A percentile compares a stretch with the other conserved stretches of the same genome.
Evolutionary conservation across 2,113 vertebrate species (phyloP).

Genomic region (Cacatua alba): DNA sequence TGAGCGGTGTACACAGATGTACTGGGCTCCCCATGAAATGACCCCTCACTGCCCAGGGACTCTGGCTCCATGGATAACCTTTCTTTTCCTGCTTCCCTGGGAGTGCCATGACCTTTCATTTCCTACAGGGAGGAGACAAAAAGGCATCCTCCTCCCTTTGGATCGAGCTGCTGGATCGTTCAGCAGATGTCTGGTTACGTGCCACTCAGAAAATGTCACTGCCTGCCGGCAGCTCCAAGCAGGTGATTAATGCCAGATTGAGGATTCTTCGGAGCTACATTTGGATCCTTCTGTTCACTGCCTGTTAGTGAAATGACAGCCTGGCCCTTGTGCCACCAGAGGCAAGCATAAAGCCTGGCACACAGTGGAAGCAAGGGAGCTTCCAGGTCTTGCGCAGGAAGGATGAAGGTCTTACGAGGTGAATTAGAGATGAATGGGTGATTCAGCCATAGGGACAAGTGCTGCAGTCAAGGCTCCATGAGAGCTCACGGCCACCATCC

Average conservation of each 20-base stretch:
- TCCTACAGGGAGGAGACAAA: constrained; percentile 37
- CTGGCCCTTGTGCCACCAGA: background rate
- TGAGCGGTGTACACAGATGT: rapidly evolving
- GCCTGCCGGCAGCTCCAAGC: constrained; percentile 55
- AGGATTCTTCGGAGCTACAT: constrained; percentile 23
- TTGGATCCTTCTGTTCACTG: constrained; percentile 3
- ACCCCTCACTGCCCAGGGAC: background rate
- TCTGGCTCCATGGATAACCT: background rate
- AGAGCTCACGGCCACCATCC: background rate
- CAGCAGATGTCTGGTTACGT: constrained; percentile 65
- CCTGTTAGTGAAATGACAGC: background rate
- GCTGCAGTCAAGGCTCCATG: background rate
- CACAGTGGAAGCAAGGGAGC: background rate
- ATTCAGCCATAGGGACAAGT: background rate
- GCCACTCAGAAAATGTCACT: constrained; percentile 68
- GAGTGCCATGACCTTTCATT: constrained; percentile 56
- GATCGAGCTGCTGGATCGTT: background rate
- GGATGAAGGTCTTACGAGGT: background rate
- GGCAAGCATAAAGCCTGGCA: background rate
- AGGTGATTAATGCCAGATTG: constrained; percentile 66
- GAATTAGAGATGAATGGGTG: background rate
- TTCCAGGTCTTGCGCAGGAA: rapidly evolving
- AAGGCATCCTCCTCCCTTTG: constrained; percentile 2
- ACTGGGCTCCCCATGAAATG: background rate
- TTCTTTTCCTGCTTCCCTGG: constrained; percentile 22